Conservation (phyloP, 2,797 vertebrate genomes). For the Lindbergichthys nudifrons region DNA sequence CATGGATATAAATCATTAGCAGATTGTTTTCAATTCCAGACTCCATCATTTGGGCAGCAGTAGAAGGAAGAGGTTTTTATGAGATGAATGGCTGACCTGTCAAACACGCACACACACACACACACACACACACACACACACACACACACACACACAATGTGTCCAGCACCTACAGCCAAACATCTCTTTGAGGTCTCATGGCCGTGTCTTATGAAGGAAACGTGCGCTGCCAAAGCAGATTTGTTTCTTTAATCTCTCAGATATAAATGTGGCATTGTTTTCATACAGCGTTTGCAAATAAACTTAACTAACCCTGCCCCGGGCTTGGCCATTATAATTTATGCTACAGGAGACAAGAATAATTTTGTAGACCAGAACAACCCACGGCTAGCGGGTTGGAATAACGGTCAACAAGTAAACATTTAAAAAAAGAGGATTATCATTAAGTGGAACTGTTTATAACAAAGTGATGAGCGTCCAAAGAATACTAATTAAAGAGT, state of each 20-base stretch:
- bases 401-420: constrained; percentile 12
- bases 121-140: constrained; percentile 23
- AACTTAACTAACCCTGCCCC: constrained; percentile 52
- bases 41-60: constrained; percentile 57
- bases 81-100: constrained; percentile 56
- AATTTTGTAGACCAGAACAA: constrained; percentile 35
- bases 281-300: constrained; percentile 44
- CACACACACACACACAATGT: constrained; percentile 16
- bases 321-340: constrained; percentile 36
- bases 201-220: constrained; percentile 60
- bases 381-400: constrained; percentile 26
- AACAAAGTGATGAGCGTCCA: constrained; percentile 29
- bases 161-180: constrained; percentile 61
- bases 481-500: constrained; percentile 26
- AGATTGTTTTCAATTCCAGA: constrained; percentile 64
- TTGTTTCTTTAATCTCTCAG: constrained; percentile 65
- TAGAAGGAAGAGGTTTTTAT: constrained; percentile 44
- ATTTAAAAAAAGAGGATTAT: constrained; percentile 2
- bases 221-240: constrained; percentile 66
- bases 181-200: constrained; percentile 58
- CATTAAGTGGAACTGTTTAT: constrained; percentile 19
- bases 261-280: constrained; percentile 61
- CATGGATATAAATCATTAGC: constrained; percentile 54
- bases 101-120: constrained; percentile 32
- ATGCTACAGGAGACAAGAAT: constrained; percentile 44